Evolutionary conservation across 2,797 vertebrate genomes (phyloP).

Genomic region (Clarias fuscus): DNA sequence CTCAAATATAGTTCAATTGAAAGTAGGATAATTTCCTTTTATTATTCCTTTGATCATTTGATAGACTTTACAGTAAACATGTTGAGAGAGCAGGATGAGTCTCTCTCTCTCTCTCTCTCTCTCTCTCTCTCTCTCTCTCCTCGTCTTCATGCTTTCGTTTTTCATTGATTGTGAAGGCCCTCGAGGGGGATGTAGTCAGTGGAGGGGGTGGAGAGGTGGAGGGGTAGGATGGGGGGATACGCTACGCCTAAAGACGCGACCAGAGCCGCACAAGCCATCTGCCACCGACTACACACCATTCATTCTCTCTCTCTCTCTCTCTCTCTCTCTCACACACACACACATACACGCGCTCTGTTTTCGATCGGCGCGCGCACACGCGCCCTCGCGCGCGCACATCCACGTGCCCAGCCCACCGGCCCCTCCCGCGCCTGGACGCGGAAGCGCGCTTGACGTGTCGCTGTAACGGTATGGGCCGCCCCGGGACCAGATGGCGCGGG

Average conservation of each 20-base stretch:
- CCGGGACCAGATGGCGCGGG: conserved; percentile 77
- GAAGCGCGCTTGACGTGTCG: conserved; percentile 76
- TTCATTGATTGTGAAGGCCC: conserved; percentile 92
- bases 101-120: conserved; percentile 32
- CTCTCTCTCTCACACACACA: not conserved
- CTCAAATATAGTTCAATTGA: not conserved
- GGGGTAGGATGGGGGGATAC: conserved; percentile 66
- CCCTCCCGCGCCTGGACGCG: conserved; percentile 58
- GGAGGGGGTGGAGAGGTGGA: conserved; percentile 73
- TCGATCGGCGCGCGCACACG: not conserved
- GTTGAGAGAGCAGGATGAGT: conserved; percentile 1
- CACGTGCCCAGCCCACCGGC: conserved; percentile 30
- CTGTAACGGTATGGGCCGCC: conserved; percentile 76
- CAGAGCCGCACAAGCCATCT: conserved; percentile 94
- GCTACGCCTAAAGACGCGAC: conserved; percentile 97
- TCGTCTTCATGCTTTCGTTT: conserved; percentile 85
- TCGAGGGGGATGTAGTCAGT: conserved; percentile 80
- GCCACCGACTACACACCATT: conserved; percentile 83
- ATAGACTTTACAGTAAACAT: not conserved
- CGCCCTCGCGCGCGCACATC: not conserved
- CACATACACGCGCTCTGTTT: not conserved
- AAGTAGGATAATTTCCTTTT: not conserved
- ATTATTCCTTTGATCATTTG: not conserved
- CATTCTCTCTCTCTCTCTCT: conserved; percentile 29
- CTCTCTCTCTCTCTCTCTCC: conserved; percentile 17